A percentile compares a stretch with the other conserved stretches of the same genome.
Evolutionary conservation across 2,888 invertebrate species (phyloP).

Genomic region (Nomada ferruginata): DNA sequence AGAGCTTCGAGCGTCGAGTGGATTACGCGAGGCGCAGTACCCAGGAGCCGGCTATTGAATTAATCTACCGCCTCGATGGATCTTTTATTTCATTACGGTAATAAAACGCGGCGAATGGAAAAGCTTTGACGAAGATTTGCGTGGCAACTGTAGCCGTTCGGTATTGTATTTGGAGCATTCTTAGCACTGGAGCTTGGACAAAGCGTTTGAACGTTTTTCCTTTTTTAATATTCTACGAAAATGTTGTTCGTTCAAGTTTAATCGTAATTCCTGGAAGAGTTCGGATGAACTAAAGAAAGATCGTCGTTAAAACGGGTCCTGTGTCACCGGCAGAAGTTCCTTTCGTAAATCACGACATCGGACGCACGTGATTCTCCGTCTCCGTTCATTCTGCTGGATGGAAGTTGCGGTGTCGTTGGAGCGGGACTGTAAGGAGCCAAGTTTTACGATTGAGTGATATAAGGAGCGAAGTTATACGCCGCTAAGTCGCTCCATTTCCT

Average conservation of each 20-base stretch:
- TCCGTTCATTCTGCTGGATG: conserved; percentile 9
- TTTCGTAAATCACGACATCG: conserved; percentile 39
- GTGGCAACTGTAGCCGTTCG: no score
- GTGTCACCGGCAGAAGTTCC: conserved; percentile 15
- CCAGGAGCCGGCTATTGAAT: conserved; percentile 1
- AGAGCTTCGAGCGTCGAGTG: conserved; percentile 8
- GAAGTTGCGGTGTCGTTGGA: conserved; percentile 32
- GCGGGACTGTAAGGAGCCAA: conserved; percentile 46
- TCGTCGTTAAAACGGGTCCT: conserved; percentile 11
- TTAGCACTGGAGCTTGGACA: no score
- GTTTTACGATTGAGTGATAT: conserved; percentile 60
- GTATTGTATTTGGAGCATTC: no score
- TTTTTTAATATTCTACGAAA: background rate
- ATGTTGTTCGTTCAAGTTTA: background rate
- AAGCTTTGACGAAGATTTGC: no score
- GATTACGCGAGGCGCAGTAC: background rate
- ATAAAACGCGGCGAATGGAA: background rate
- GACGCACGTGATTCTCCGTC: conserved; percentile 20
- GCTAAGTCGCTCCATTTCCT: conserved; percentile 41
- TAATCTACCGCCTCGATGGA: conserved; percentile 14
- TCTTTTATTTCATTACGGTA: conserved; percentile 12
- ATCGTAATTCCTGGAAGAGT: background rate
- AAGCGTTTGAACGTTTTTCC: no score
- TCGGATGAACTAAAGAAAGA: no score
- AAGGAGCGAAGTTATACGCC: conserved; percentile 50